phyloP scores from a whole-genome alignment of 1,140 invertebrate genomes.

The Panagrolaimus sp. region DNA sequence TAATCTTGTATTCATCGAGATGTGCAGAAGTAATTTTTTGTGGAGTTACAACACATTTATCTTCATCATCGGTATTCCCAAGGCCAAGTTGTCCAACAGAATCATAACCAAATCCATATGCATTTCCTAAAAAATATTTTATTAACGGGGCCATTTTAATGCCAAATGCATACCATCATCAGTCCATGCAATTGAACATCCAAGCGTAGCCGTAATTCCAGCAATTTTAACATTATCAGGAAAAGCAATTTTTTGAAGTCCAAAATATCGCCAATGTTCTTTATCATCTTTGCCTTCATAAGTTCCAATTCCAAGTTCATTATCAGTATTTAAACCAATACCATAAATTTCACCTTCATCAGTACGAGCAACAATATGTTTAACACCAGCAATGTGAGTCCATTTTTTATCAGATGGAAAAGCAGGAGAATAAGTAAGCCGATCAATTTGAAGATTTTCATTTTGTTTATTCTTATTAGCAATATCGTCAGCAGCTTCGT shows the following conservation, averaged over 20 bases:
- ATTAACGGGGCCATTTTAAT: not conserved
- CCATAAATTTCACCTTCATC: conserved; percentile 44
- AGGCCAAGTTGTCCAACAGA: conserved; percentile 54
- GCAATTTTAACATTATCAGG: conserved; percentile 37
- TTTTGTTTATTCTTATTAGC: conserved; percentile 37
- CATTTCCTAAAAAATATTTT: conserved; percentile 38
- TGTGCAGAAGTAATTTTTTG: conserved; percentile 47
- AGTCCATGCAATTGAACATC: conserved; percentile 52
- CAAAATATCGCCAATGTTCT: conserved; percentile 52
- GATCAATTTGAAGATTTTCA: conserved; percentile 15
- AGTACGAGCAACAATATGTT: conserved; percentile 45
- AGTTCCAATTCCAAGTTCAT: conserved; percentile 52
- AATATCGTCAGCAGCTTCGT: conserved; percentile 16
- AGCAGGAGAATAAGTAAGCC: conserved; percentile 31
- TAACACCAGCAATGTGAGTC: conserved; percentile 54
- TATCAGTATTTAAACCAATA: conserved; percentile 57
- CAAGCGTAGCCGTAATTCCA: conserved; percentile 50
- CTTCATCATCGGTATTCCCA: conserved; percentile 51
- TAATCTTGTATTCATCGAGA: conserved; percentile 46
- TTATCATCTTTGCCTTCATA: conserved; percentile 48
- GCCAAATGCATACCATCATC: conserved; percentile 39
- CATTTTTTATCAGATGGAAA: conserved; percentile 40
- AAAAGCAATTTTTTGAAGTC: conserved; percentile 37
- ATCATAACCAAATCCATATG: conserved; percentile 52
- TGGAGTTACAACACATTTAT: conserved; percentile 48